phyloP scores from a whole-genome alignment of 2,113 vertebrate genomes.

The Chionis minor region DNA sequence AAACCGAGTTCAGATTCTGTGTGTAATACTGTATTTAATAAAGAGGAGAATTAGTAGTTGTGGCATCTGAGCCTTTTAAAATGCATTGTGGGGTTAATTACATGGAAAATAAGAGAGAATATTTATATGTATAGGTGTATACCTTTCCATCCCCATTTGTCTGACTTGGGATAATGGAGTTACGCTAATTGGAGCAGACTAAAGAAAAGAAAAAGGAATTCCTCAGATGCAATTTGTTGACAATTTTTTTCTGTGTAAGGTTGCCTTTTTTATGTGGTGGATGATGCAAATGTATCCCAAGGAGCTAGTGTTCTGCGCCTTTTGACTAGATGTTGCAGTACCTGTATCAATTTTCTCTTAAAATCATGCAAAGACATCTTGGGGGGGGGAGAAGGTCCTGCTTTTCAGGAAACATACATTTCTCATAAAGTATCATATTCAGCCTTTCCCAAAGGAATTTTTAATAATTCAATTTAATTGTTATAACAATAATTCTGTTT shows the following conservation, averaged over 20 bases:
- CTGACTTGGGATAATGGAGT: not conserved
- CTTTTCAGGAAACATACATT: not conserved
- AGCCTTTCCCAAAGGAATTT: not conserved
- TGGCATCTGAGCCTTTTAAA: not conserved
- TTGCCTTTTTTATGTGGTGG: not conserved
- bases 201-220: not conserved
- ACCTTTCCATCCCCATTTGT: too few species aligned
- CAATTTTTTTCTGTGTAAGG: not conserved
- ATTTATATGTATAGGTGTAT: not conserved
- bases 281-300: not conserved
- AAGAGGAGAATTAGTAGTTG: not conserved
- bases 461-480: not conserved
- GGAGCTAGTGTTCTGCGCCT: not conserved
- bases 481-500: not conserved
- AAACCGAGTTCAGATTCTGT: fast-evolving
- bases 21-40: fast-evolving
- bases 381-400: fast-evolving
- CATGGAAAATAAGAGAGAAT: not conserved
- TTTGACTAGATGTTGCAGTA: not conserved
- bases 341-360: not conserved
- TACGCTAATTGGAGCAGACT: not conserved
- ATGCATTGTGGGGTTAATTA: not conserved
- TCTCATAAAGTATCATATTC: not conserved
- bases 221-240: not conserved
- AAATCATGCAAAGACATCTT: not conserved